Percentiles rank a stretch among this genome's conserved stretches.
These are phyloP conservation scores for Blomia tropicalis DNA, from an alignment of 2,888 invertebrate species.

Conservation along the genomic window DNA sequence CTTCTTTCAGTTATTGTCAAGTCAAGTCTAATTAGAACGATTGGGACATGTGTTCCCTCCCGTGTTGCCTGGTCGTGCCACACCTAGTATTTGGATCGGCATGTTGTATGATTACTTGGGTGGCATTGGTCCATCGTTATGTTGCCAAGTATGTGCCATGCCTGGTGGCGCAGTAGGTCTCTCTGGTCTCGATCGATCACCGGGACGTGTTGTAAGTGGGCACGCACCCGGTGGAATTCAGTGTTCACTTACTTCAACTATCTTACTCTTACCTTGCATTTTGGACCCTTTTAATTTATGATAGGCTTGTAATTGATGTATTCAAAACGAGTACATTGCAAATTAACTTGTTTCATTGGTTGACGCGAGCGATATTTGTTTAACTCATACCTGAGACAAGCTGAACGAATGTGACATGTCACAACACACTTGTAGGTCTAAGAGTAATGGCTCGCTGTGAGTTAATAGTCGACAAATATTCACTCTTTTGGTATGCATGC, in stretches of 20 bases:
- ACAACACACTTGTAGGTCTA: background rate
- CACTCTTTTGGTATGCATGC: too few relatives aligned
- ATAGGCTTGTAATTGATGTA: conserved; percentile 12
- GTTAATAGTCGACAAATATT: too few relatives aligned
- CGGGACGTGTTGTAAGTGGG: background rate
- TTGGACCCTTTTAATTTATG: conserved; percentile 6
- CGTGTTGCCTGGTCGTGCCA: background rate
- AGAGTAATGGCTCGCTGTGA: background rate
- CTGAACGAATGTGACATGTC: background rate
- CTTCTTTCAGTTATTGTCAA: background rate
- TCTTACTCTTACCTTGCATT: too few relatives aligned
- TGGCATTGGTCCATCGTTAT: conserved; percentile 6
- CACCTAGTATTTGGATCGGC: too few relatives aligned
- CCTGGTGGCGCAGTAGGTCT: conserved; percentile 2
- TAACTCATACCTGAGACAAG: background rate
- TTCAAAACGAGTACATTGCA: background rate
- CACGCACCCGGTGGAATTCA: background rate
- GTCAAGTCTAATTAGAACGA: background rate
- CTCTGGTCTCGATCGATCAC: background rate
- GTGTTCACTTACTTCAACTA: conserved; percentile 1
- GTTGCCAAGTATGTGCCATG: background rate
- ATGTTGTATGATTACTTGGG: conserved; percentile 15
- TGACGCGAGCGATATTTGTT: conserved; percentile 5
- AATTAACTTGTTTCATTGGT: conserved; percentile 12
- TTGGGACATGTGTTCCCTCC: too few relatives aligned